Conservation (phyloP, 2,888 invertebrate genomes). For the Ischnus inquisitorius region DNA sequence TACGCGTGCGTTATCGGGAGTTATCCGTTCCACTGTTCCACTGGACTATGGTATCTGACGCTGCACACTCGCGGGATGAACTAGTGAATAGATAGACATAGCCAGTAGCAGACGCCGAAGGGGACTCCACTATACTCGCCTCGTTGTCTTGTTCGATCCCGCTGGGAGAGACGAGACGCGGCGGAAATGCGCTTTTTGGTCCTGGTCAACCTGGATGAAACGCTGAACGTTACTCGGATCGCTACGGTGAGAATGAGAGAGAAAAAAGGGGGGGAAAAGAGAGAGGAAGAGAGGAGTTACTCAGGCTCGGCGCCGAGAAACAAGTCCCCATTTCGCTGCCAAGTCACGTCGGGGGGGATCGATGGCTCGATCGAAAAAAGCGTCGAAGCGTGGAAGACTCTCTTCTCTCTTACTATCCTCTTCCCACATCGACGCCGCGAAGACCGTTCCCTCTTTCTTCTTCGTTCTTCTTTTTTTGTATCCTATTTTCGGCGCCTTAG, state of each 20-base stretch:
- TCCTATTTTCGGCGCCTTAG: slow-evolving; percentile 37
- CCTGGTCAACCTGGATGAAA: slow-evolving; percentile 41
- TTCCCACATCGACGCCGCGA: slow-evolving; percentile 45
- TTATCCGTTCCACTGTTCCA: not conserved
- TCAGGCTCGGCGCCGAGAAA: slow-evolving; percentile 59
- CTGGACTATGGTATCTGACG: not conserved
- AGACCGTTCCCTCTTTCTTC: slow-evolving; percentile 29
- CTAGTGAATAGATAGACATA: slow-evolving; percentile 8
- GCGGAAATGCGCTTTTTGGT: slow-evolving; percentile 63
- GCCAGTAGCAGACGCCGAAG: slow-evolving; percentile 15
- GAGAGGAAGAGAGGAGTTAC: slow-evolving; percentile 27
- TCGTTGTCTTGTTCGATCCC: not conserved
- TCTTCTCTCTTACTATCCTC: slow-evolving; percentile 31
- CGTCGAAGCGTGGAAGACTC: slow-evolving; percentile 57
- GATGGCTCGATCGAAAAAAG: slow-evolving; percentile 71
- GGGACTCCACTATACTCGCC: slow-evolving; percentile 4
- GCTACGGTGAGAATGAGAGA: slow-evolving; percentile 17
- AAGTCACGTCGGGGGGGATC: slow-evolving; percentile 77
- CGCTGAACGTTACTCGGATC: slow-evolving; percentile 37
- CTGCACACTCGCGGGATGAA: not conserved
- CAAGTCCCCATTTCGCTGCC: slow-evolving; percentile 73
- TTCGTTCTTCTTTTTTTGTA: slow-evolving; percentile 17
- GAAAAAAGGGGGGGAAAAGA: not conserved
- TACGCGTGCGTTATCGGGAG: not conserved
- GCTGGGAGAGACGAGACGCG: slow-evolving; percentile 4